phyloP scores from a whole-genome alignment of 1,140 invertebrate species.

The Neelides sp. region DNA sequence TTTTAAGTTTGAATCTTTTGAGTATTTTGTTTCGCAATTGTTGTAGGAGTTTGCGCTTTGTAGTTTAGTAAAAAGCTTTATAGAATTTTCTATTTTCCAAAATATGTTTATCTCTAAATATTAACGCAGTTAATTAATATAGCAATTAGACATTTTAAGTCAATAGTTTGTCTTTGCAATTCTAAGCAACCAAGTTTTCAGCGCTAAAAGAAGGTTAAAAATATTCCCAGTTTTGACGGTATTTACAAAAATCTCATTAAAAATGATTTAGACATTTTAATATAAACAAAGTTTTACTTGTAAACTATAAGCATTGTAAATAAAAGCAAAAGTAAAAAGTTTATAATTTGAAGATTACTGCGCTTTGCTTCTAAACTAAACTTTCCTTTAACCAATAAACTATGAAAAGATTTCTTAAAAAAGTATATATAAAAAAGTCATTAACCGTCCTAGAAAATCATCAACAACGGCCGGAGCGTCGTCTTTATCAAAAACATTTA shows the following conservation, averaged over 20 bases:
- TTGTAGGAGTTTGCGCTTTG: too few species aligned
- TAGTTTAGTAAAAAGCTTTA: too few species aligned
- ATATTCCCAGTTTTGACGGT: too few species aligned
- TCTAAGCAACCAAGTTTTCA: too few species aligned
- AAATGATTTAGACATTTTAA: neutral
- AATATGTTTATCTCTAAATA: too few species aligned
- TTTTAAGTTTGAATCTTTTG: too few species aligned
- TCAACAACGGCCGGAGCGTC: slow-evolving; percentile 29
- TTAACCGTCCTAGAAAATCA: slow-evolving; percentile 38
- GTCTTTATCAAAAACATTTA: slow-evolving; percentile 30
- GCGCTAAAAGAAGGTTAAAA: too few species aligned
- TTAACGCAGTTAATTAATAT: too few species aligned
- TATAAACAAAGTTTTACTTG: neutral
- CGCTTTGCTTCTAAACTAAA: neutral
- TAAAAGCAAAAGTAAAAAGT: neutral
- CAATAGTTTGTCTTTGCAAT: too few species aligned
- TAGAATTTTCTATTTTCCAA: too few species aligned
- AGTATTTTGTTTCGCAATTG: too few species aligned
- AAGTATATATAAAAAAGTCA: slow-evolving; percentile 6
- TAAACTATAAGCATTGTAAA: slow-evolving; percentile 2
- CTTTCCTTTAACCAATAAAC: neutral
- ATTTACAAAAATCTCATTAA: neutral
- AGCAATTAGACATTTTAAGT: too few species aligned
- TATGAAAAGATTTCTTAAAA: neutral
- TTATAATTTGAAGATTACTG: neutral